Evolutionary conservation across 2,113 vertebrate genomes (phyloP).

Genomic region (Xiphorhynchus elegans): DNA sequence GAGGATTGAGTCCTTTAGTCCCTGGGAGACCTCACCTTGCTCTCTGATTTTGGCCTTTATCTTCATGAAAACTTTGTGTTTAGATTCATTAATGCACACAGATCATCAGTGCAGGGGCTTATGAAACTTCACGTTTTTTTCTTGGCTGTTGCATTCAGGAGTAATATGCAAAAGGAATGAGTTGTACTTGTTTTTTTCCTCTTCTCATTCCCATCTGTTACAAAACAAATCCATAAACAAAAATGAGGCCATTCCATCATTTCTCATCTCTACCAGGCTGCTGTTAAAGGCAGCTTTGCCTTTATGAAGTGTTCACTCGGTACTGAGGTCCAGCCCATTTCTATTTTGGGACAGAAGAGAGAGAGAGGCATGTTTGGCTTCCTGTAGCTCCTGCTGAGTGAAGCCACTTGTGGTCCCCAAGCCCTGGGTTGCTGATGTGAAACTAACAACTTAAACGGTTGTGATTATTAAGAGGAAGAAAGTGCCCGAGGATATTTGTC

Average conservation of each 20-base stretch:
- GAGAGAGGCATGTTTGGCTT: background rate
- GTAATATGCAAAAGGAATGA: background rate
- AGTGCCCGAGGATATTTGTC: background rate
- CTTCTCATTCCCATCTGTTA: background rate
- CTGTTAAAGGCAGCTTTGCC: background rate
- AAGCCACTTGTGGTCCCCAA: background rate
- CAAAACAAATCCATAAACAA: background rate
- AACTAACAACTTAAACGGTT: background rate
- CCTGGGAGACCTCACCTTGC: background rate
- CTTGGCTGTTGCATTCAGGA: background rate
- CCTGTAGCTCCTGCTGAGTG: background rate
- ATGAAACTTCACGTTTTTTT: background rate
- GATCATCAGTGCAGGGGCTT: background rate
- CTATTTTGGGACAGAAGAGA: background rate
- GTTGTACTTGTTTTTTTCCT: background rate
- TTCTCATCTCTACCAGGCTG: background rate
- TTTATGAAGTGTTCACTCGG: background rate
- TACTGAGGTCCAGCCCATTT: background rate
- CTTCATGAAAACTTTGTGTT: background rate
- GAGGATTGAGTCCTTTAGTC: background rate
- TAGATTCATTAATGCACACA: background rate
- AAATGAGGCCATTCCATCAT: background rate
- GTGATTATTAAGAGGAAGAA: conserved; percentile 16
- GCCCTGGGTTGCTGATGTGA: background rate
- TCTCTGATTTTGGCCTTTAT: background rate